Evolutionary conservation across 2,113 vertebrate genomes (phyloP).

Genomic region (Myanophis thanlyinensis): DNA sequence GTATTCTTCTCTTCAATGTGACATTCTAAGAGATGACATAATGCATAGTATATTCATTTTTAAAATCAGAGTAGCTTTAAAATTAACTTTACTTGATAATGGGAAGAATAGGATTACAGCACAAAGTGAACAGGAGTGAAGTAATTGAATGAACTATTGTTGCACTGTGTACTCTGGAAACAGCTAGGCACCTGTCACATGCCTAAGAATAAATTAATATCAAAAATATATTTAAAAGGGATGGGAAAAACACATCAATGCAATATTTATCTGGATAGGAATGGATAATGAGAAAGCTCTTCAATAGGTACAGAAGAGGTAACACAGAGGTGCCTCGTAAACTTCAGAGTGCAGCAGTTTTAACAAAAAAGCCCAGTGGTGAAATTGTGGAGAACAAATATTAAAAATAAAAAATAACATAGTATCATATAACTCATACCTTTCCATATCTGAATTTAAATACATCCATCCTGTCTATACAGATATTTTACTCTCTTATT

Average conservation of each 20-base stretch:
- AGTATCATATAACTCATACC: too few species aligned
- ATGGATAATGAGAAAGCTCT: background rate
- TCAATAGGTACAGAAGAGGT: background rate
- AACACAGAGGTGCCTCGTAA: background rate
- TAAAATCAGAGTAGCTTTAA: background rate
- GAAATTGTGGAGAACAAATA: too few species aligned
- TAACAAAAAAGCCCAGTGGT: background rate
- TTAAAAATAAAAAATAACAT: too few species aligned
- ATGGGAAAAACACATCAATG: background rate
- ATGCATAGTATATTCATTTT: background rate
- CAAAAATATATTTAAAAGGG: background rate
- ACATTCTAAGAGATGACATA: background rate
- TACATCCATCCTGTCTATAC: too few species aligned
- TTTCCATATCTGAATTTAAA: too few species aligned
- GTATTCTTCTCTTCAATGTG: background rate
- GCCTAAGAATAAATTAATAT: background rate
- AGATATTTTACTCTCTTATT: too few species aligned
- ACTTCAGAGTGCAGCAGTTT: background rate
- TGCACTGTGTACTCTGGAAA: background rate
- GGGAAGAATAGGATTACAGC: background rate
- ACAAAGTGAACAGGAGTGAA: background rate
- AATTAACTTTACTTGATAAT: background rate
- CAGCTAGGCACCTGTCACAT: background rate
- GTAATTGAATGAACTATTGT: background rate
- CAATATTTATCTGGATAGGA: background rate